A percentile compares a stretch with the other conserved stretches of the same genome.
Evolutionary conservation across 2,797 vertebrate species (phyloP).

Genomic region (Lagorchestes hirsutus): DNA sequence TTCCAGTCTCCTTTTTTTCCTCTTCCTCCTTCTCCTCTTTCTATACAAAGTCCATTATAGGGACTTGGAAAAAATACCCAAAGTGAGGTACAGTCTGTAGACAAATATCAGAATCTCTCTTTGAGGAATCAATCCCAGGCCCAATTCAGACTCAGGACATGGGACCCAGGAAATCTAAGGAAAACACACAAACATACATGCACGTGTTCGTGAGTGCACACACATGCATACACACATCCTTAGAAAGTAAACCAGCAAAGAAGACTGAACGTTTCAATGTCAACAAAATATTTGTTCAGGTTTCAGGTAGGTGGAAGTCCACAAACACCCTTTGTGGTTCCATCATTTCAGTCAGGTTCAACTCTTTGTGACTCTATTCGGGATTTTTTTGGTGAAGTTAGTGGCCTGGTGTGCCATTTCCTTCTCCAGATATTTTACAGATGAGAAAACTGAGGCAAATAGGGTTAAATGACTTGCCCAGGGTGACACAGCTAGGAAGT

Average conservation of each 20-base stretch:
- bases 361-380: neutral
- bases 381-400: neutral
- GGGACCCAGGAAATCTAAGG: neutral
- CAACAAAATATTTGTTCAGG: neutral
- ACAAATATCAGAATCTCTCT: neutral
- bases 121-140: neutral
- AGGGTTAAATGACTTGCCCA: neutral
- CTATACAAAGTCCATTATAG: neutral
- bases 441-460: neutral
- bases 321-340: neutral
- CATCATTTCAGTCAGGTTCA: rapidly evolving
- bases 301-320: neutral
- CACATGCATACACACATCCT: neutral
- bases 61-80: neutral
- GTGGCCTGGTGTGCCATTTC: neutral
- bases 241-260: rapidly evolving
- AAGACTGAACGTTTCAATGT: neutral
- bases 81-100: neutral
- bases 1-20: too few species aligned
- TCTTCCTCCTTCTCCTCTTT: too few species aligned
- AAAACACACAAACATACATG: neutral
- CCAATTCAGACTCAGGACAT: neutral
- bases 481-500: neutral
- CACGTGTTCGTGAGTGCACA: neutral
- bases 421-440: neutral